A percentile compares a stretch with the other conserved stretches of the same genome.
Conservation (phyloP, 2,113 vertebrate species). For the Tychaedon coryphoeus region DNA sequence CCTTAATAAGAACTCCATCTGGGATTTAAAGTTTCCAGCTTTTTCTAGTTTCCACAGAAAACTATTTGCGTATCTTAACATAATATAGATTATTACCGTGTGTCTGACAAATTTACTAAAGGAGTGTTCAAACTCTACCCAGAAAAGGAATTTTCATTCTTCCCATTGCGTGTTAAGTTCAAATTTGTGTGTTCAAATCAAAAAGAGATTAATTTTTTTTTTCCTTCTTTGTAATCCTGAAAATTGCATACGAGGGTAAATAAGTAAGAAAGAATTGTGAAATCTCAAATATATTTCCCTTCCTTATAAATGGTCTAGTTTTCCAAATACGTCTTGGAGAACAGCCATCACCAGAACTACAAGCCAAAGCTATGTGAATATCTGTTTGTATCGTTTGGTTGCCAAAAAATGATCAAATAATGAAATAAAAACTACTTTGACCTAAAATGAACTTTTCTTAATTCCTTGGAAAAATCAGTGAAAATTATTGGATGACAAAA, state of each 20-base stretch:
- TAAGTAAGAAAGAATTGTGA: background rate
- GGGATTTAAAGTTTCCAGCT: slow-evolving; percentile 16
- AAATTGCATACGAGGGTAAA: background rate
- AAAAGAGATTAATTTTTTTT: background rate
- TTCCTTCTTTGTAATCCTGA: background rate
- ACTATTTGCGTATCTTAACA: slow-evolving; percentile 39
- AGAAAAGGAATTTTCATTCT: background rate
- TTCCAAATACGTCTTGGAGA: slow-evolving; percentile 16
- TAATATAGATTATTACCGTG: background rate
- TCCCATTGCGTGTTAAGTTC: background rate
- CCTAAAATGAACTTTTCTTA: slow-evolving; percentile 14
- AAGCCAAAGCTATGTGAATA: slow-evolving; percentile 7
- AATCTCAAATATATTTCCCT: background rate
- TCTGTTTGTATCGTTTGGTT: background rate
- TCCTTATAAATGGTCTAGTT: background rate
- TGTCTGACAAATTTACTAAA: background rate
- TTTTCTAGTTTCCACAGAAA: slow-evolving; percentile 58
- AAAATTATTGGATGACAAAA: background rate
- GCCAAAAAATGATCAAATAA: slow-evolving; percentile 27
- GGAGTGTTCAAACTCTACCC: background rate
- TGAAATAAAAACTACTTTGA: background rate
- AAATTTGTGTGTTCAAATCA: background rate
- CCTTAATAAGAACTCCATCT: slow-evolving; percentile 62
- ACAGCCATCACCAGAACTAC: background rate
- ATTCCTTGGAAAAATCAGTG: background rate